Evolutionary conservation across 2,888 invertebrate species (phyloP).

Genomic region (Cacoxenus indagator): DNA sequence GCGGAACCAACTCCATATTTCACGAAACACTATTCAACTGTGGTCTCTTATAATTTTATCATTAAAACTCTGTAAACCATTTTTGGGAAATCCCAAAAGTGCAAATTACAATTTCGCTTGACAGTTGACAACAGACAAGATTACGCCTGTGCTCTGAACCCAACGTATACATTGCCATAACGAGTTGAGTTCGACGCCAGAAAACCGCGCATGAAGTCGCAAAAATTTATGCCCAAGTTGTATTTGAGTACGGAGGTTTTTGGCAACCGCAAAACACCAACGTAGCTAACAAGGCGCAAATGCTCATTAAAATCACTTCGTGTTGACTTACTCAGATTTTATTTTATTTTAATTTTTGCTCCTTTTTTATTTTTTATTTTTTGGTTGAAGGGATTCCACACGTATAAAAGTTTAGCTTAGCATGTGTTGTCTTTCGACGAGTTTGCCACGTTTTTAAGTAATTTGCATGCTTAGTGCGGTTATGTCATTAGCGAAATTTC

Average conservation of each 20-base stretch:
- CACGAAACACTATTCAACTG: no score
- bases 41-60: not conserved
- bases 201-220: not conserved
- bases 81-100: constrained; percentile 16
- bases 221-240: constrained; percentile 18
- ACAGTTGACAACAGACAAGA: constrained; percentile 22
- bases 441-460: constrained; percentile 29
- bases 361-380: no score
- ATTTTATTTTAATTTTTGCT: no score
- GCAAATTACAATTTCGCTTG: constrained; percentile 9
- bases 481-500: constrained; percentile 57
- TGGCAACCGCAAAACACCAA: constrained; percentile 9
- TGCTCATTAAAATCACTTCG: constrained; percentile 57
- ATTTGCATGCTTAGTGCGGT: constrained; percentile 63
- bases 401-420: no score
- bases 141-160: not conserved
- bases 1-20: no score
- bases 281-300: constrained; percentile 42
- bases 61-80: not conserved
- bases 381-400: no score
- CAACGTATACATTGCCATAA: no score
- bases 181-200: not conserved
- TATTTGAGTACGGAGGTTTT: not conserved
- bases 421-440: no score
- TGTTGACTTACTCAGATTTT: not conserved